Percentiles rank a stretch among this genome's conserved stretches.
phyloP scores from a whole-genome alignment of 92 coral and sea anemone genomes.

The Scolanthus callimorphus region DNA sequence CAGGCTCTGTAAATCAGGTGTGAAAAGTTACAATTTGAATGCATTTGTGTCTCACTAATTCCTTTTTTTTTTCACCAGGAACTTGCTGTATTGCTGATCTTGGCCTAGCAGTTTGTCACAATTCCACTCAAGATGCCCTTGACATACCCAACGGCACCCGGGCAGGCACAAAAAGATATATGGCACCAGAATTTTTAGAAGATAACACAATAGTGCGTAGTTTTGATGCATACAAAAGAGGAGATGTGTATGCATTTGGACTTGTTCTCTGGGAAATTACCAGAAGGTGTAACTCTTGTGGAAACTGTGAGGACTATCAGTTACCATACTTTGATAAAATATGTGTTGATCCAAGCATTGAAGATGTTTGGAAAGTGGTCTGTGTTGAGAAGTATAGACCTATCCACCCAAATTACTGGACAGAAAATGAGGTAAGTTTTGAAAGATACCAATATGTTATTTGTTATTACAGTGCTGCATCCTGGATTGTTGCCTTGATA shows the following conservation, averaged over 20 bases:
- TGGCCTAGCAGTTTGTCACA: conserved; percentile 93
- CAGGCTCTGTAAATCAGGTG: no score
- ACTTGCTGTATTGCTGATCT: conserved; percentile 98
- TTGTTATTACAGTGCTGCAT: no score
- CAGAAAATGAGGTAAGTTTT: conserved; percentile 72
- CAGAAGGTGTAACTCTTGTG: conserved; percentile 61
- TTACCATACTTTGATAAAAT: conserved; percentile 92
- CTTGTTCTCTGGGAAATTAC: conserved; percentile 85
- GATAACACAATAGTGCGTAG: conserved; percentile 58
- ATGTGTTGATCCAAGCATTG: conserved; percentile 89
- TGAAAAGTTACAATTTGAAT: no score
- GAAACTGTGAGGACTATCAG: conserved; percentile 87
- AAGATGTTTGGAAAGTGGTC: conserved; percentile 84
- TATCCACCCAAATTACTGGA: conserved; percentile 74
- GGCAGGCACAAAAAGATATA: conserved; percentile 96
- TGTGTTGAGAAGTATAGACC: conserved; percentile 87
- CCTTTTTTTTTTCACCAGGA: conserved; percentile 45
- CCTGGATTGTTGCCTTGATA: no score
- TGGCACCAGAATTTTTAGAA: conserved; percentile 86
- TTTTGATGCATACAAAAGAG: conserved; percentile 77
- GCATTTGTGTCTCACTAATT: no score
- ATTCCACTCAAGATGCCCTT: conserved; percentile 68
- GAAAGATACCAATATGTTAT: no score
- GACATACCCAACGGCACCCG: conserved; percentile 95
- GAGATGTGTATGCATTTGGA: conserved; percentile 88